These are phyloP conservation scores for Botia almorhae DNA, from an alignment of 2,797 vertebrate genomes.

Conservation along the genomic window DNA sequence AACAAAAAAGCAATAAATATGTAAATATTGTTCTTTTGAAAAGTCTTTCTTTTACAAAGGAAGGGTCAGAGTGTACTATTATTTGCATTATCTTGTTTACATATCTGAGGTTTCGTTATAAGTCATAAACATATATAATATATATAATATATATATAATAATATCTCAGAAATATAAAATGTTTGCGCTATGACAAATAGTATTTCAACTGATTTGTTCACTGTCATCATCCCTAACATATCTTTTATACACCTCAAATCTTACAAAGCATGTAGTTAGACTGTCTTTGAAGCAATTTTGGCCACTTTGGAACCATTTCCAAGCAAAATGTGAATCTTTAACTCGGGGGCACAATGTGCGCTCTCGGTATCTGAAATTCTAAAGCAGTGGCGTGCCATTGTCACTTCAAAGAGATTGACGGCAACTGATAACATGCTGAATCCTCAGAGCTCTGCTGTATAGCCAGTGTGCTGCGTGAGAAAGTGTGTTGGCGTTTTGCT, in stretches of 20 bases:
- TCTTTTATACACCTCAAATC: slow-evolving; percentile 13
- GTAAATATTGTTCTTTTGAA: slow-evolving; percentile 15
- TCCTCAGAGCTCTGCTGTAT: slow-evolving; percentile 5
- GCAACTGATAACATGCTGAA: slow-evolving; percentile 23
- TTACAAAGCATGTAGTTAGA: neutral
- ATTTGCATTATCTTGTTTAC: neutral
- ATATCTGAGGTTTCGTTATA: neutral
- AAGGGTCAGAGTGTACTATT: neutral
- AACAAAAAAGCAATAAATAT: slow-evolving; percentile 10
- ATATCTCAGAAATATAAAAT: neutral
- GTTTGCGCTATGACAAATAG: no score
- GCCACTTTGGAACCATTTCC: neutral
- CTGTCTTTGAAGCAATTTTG: neutral
- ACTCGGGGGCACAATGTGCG: neutral
- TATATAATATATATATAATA: no score
- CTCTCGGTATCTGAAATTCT: neutral
- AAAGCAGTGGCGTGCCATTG: neutral
- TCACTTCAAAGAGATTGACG: slow-evolving; percentile 35
- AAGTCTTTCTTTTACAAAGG: neutral
- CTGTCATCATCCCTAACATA: neutral
- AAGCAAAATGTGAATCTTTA: slow-evolving; percentile 1
- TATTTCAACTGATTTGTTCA: slow-evolving; percentile 8
- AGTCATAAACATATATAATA: no score
- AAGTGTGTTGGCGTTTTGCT: slow-evolving; percentile 28
- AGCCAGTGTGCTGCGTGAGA: slow-evolving; percentile 11